Percentiles rank a stretch among this genome's conserved stretches.
Evolutionary conservation across 2,888 invertebrate genomes (phyloP).

Genomic region (Callyntrura guangdongensis): DNA sequence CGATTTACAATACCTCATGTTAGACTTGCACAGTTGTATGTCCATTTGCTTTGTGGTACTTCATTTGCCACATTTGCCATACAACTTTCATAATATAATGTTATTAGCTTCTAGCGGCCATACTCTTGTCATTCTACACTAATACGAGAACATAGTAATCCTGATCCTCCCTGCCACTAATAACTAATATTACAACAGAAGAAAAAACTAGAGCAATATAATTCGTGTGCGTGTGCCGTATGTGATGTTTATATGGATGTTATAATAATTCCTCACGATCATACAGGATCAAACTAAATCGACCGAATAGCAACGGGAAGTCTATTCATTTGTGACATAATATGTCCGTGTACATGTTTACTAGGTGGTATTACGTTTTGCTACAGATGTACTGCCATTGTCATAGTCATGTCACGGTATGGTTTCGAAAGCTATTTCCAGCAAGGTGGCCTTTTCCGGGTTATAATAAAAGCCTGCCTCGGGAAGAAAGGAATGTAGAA

Average conservation of each 20-base stretch:
- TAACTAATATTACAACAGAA: not conserved
- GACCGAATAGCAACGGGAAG: not conserved
- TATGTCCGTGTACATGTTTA: not conserved
- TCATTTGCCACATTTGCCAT: not conserved
- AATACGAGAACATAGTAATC: not conserved
- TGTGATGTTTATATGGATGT: not conserved
- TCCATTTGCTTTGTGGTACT: not conserved
- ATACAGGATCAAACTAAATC: constrained; percentile 23
- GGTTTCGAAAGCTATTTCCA: constrained; percentile 6
- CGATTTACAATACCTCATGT: not conserved
- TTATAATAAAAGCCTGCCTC: not conserved
- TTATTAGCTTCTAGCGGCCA: constrained; percentile 19
- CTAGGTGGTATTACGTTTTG: too few relatives aligned
- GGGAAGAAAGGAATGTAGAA: constrained; percentile 8
- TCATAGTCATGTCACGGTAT: constrained; percentile 7
- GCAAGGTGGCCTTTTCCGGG: not conserved
- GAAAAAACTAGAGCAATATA: constrained; percentile 36
- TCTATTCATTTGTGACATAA: not conserved
- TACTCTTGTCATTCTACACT: not conserved
- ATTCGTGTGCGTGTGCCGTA: not conserved
- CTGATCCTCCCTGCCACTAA: not conserved
- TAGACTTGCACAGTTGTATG: not conserved
- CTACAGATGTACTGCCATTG: not conserved
- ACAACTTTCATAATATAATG: constrained; percentile 1
- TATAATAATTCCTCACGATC: constrained; percentile 22